Conservation (phyloP, 2,797 vertebrate species). For the Artibeus lituratus region DNA sequence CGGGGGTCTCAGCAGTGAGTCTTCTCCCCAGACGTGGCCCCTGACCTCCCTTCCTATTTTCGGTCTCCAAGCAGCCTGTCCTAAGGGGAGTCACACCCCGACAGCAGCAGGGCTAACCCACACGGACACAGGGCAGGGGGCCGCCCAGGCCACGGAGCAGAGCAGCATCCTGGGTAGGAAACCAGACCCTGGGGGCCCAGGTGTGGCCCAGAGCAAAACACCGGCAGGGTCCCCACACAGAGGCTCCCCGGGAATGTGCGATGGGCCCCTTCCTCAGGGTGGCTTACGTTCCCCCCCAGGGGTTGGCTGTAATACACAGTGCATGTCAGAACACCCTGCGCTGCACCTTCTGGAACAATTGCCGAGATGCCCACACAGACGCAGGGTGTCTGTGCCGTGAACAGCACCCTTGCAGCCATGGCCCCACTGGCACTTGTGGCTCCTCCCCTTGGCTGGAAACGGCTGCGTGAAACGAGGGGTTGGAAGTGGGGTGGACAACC, state of each 20-base stretch:
- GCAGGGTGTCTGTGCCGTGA: background rate
- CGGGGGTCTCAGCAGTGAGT: rapidly evolving
- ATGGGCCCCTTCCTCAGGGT: background rate
- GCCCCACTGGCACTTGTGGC: background rate
- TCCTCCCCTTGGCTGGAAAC: background rate
- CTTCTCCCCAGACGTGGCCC: background rate
- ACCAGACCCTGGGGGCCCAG: background rate
- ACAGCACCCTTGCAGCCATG: background rate
- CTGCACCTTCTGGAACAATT: background rate
- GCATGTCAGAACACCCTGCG: background rate
- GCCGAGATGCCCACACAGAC: background rate
- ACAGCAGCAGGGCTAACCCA: rapidly evolving
- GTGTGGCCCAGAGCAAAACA: background rate
- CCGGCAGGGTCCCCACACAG: background rate
- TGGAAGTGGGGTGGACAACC: background rate
- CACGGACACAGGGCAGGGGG: background rate
- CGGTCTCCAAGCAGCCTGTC: background rate
- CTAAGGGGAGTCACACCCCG: background rate
- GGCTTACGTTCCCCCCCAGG: background rate
- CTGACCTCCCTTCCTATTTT: too few relatives aligned
- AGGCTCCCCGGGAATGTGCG: background rate
- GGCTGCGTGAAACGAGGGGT: background rate
- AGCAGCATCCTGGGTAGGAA: background rate
- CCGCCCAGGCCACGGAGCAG: rapidly evolving
- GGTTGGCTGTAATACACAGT: background rate